These are phyloP conservation scores for Wasmannia auropunctata DNA, from an alignment of 1,140 invertebrate genomes.

Conservation along the genomic window DNA sequence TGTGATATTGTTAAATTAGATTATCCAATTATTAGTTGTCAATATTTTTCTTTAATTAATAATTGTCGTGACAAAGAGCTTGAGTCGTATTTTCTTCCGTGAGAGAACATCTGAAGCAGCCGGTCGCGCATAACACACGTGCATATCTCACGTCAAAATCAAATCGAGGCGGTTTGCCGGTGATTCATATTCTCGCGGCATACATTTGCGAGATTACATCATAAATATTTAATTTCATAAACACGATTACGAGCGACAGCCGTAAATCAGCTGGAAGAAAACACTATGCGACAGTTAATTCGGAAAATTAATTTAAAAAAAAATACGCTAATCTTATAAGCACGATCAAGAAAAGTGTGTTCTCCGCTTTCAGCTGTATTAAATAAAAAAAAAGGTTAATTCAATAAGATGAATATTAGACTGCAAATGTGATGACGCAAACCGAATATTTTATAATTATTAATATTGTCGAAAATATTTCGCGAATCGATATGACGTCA, in stretches of 20 bases:
- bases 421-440: background rate
- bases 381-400: background rate
- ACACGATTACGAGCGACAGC: constrained; percentile 1
- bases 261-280: background rate
- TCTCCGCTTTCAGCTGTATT: background rate
- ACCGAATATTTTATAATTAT: background rate
- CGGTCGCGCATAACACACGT: background rate
- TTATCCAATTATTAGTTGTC: background rate
- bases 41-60: background rate
- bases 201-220: constrained; percentile 52
- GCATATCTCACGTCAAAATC: constrained; percentile 31
- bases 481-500: background rate
- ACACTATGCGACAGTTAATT: background rate
- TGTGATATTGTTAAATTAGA: background rate
- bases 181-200: constrained; percentile 34
- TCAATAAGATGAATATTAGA: background rate
- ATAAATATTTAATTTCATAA: constrained; percentile 59
- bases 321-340: background rate
- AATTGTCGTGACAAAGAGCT: background rate
- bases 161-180: constrained; percentile 3
- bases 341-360: background rate
- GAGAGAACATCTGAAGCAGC: background rate
- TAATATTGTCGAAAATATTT: background rate
- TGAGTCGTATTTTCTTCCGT: background rate
- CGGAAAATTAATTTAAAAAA: background rate